A percentile compares a stretch with the other conserved stretches of the same genome.
Conservation (phyloP, 2,113 vertebrate genomes). For the Steatornis caripensis region DNA sequence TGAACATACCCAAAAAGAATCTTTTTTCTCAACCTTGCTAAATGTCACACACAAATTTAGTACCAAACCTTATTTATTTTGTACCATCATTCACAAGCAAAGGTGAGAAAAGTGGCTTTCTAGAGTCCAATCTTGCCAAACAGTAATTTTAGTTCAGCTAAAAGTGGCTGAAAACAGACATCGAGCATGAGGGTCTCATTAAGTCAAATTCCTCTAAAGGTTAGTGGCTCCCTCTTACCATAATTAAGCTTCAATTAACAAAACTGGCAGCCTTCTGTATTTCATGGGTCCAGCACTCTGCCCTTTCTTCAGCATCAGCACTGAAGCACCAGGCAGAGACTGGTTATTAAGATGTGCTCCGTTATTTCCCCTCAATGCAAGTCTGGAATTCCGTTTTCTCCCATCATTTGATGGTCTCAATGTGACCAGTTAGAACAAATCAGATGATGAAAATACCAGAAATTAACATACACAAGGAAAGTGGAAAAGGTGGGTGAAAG, state of each 20-base stretch:
- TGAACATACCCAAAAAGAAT: neutral
- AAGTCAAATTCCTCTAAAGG: slow-evolving; percentile 17
- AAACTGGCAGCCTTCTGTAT: neutral
- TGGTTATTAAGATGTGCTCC: neutral
- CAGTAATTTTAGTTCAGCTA: neutral
- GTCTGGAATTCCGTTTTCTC: neutral
- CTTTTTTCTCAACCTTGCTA: neutral
- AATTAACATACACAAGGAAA: neutral
- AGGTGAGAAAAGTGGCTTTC: neutral
- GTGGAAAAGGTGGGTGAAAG: neutral
- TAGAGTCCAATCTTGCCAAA: neutral
- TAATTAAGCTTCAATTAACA: neutral
- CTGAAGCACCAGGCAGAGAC: neutral
- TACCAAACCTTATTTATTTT: neutral
- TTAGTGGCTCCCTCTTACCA: slow-evolving; percentile 5
- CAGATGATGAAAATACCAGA: neutral
- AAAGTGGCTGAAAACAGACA: neutral
- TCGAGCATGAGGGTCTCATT: slow-evolving; percentile 12
- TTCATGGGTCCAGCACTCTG: neutral
- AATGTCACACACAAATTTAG: neutral
- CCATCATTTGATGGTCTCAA: neutral
- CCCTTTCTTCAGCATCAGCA: neutral
- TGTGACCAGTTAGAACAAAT: neutral
- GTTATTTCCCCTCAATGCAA: neutral
- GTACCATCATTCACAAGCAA: neutral